Conservation (phyloP, 2,888 invertebrate genomes). For the Trissonchulus sp. region DNA sequence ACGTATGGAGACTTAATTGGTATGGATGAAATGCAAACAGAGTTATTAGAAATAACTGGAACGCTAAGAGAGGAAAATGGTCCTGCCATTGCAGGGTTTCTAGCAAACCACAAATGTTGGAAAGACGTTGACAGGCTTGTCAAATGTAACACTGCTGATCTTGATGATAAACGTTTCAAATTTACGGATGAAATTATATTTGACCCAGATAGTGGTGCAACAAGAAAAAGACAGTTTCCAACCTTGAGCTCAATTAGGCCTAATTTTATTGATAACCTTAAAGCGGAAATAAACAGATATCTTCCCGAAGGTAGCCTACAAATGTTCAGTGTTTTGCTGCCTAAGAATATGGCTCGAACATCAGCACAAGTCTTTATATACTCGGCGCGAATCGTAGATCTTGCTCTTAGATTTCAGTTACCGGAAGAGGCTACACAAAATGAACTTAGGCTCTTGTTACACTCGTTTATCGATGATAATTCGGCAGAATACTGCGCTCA, state of each 20-base stretch:
- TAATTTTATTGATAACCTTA: neutral
- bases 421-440: neutral
- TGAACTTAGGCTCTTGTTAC: neutral
- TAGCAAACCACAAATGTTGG: neutral
- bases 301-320: conserved; percentile 2
- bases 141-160: neutral
- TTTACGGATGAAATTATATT: neutral
- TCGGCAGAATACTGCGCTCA: neutral
- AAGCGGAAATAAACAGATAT: neutral
- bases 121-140: neutral
- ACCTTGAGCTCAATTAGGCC: neutral
- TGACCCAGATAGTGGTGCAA: neutral
- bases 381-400: neutral
- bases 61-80: neutral
- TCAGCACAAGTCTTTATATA: neutral
- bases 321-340: conserved; percentile 4
- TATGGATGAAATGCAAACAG: neutral
- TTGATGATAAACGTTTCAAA: neutral
- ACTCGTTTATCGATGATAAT: neutral
- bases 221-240: neutral
- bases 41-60: neutral
- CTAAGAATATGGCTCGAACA: neutral
- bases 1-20: neutral
- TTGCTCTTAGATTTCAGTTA: neutral
- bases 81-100: neutral